These are phyloP conservation scores for Pseudolaguvia tuberculata DNA, from an alignment of 2,113 vertebrate species.

Conservation along the genomic window DNA sequence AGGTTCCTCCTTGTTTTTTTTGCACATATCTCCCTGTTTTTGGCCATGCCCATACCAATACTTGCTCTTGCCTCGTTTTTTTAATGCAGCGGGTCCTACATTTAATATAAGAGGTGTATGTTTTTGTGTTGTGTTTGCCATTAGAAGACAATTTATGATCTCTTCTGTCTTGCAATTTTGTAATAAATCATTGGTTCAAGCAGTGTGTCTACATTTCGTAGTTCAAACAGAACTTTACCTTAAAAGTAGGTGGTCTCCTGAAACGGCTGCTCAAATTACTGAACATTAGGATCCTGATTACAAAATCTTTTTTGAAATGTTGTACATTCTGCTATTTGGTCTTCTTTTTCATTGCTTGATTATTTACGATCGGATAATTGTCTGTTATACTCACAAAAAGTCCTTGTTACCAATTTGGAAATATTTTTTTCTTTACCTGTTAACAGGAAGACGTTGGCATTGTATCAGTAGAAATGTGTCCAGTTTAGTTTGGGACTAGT, in stretches of 20 bases:
- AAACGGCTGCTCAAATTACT: not conserved
- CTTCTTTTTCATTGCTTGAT: not conserved
- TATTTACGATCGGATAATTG: not conserved
- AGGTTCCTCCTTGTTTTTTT: conserved; percentile 5
- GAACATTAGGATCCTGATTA: too few species aligned
- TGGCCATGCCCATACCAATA: conserved; percentile 33
- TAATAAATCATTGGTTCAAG: conserved; percentile 66
- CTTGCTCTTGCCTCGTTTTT: conserved; percentile 39
- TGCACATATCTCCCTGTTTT: conserved; percentile 16
- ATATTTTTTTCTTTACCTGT: not conserved
- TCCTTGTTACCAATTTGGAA: not conserved
- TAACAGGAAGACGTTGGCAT: not conserved
- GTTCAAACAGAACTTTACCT: not conserved
- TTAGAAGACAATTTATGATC: conserved; percentile 64
- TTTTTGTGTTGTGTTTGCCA: conserved; percentile 69
- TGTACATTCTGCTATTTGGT: not conserved
- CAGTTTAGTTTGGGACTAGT: not conserved
- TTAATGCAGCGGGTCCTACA: conserved; percentile 50
- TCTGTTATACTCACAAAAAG: not conserved
- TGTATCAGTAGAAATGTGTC: not conserved
- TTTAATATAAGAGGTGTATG: conserved; percentile 51
- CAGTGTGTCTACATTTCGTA: conserved; percentile 28
- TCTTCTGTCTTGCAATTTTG: conserved; percentile 66
- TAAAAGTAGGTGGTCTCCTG: not conserved
- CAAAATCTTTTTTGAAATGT: not conserved